Evolutionary conservation across 2,888 invertebrate species (phyloP), one percentile per base, ranked within the genome.

Genomic region (Scaeva pyrastri): DNA sequence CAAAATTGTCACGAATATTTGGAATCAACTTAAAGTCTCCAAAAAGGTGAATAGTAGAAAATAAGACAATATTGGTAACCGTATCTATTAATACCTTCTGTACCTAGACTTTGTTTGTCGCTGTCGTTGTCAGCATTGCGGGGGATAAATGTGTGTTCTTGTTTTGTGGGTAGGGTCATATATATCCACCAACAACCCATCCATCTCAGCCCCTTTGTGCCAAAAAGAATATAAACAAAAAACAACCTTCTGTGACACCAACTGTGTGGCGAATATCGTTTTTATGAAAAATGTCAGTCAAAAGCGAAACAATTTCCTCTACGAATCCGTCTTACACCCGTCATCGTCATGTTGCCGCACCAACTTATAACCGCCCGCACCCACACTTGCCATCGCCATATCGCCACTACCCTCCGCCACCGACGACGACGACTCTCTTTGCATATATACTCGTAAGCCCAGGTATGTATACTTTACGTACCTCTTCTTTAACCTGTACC

Each of bases 251-350:
- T 81, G 74, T 81, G 82, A 82, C 86, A 86, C 86, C 81, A 86
- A 86, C 86, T 86, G 86, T 82, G 86, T 82, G 77, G 86, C 86
- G 82, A 86, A 86, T 86, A 86, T 82, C 82, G 82, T 82, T 86
- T 82, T 86, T 86, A 86, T 86, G 86, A 86, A 86, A 86, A 86
- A 86, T 82, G 86, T 82, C 86, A 86, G 86, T 86, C 86, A 86
- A 86, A 86, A 86, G 77, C 86, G 86, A 86, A 86, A 86, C 86
- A 86, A 86, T 86, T 86, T 86, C 86, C 86, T 86, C 58, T 78
- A 76, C 64, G 86, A 86, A 86, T 82, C 77, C 71, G 70, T 86
- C 86, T 78, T 82, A 82, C 82, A 74, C 82, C 71, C 73, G 60
- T 60, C 39, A 8, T 39, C 73, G 60, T 60, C 39, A 8, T 39